Percentiles rank a stretch among this genome's conserved stretches.
Conservation (phyloP, 2,113 vertebrate genomes). For the Ramphastos sulfuratus region DNA sequence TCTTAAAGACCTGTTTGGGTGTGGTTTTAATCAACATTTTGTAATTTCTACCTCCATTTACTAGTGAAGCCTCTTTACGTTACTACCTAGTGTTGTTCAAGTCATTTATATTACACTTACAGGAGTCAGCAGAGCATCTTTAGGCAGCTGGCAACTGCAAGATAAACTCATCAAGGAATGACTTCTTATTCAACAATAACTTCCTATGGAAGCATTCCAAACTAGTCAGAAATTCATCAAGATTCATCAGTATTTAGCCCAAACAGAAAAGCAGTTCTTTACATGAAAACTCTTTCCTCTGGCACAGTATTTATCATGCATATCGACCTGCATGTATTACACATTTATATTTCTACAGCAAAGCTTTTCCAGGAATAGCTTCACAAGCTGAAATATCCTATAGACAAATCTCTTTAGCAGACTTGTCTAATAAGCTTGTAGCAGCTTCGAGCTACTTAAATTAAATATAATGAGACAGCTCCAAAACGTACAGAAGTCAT, state of each 20-base stretch:
- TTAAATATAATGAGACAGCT: neutral
- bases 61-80: neutral
- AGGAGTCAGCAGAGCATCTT: neutral
- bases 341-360: neutral
- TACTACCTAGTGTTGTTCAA: neutral
- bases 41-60: constrained; percentile 14
- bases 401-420: constrained; percentile 26
- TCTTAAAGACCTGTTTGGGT: constrained; percentile 34
- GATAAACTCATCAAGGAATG: neutral
- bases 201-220: constrained; percentile 10
- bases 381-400: neutral
- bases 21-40: constrained; percentile 42
- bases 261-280: constrained; percentile 5
- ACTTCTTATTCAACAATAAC: neutral
- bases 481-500: neutral
- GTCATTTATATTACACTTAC: neutral
- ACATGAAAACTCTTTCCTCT: neutral
- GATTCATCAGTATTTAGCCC: neutral
- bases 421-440: constrained; percentile 25
- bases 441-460: constrained; percentile 23
- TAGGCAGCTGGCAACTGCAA: neutral
- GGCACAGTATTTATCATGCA: neutral
- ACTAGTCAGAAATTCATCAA: neutral
- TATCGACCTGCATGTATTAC: neutral
- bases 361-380: constrained; percentile 29